Percentiles rank a stretch among this genome's conserved stretches.
Evolutionary conservation across 2,113 vertebrate species (phyloP).

Genomic region (Oncorhynchus keta): DNA sequence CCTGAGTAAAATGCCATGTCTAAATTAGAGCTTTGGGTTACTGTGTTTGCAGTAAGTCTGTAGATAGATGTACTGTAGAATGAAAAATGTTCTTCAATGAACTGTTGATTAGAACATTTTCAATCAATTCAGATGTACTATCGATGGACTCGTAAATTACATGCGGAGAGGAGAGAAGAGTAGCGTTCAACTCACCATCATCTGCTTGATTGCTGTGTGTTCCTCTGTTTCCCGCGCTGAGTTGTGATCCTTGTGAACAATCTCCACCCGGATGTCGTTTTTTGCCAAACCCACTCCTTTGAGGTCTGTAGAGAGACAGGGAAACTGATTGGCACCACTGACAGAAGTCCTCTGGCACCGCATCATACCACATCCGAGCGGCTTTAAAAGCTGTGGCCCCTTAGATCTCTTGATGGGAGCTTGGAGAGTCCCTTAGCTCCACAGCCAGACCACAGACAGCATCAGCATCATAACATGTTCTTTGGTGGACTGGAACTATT

Average conservation of each 20-base stretch:
- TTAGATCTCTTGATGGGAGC: conserved; percentile 9
- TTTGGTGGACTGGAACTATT: not conserved
- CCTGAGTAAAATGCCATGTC: no score
- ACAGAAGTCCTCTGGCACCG: not conserved
- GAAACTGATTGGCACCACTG: not conserved
- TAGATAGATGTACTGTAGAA: no score
- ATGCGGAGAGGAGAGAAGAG: no score
- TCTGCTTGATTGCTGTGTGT: conserved; percentile 84
- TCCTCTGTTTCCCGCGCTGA: conserved; percentile 80
- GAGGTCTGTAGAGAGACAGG: conserved; percentile 10
- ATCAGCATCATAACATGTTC: not conserved
- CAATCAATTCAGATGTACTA: no score
- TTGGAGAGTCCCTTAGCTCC: not conserved
- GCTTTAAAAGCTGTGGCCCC: conserved; percentile 13
- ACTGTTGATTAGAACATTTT: no score
- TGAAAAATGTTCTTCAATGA: no score
- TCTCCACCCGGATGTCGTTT: conserved; percentile 88
- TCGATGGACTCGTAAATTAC: no score
- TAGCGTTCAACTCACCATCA: conserved; percentile 78
- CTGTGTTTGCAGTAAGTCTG: no score
- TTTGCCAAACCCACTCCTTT: conserved; percentile 89
- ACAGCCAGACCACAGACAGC: not conserved
- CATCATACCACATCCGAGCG: not conserved
- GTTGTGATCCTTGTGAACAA: conserved; percentile 86
- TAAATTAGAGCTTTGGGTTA: no score